phyloP scores from a whole-genome alignment of 92 coral and sea anemone species.

The Phenganax stokvisi region DNA sequence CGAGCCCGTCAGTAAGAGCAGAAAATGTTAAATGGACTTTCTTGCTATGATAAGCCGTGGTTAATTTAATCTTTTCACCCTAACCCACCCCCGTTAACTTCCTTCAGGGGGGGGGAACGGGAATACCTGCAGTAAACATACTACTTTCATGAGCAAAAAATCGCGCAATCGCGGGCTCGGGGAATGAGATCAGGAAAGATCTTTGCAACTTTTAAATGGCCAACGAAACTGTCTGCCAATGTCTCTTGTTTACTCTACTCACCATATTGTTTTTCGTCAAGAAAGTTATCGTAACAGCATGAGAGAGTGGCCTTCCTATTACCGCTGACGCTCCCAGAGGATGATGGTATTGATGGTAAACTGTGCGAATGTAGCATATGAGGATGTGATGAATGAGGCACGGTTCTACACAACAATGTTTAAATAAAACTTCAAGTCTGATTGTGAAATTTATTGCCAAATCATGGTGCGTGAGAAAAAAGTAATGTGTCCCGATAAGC shows the following conservation, averaged over 20 bases:
- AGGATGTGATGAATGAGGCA: conserved; percentile 25
- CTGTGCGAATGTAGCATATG: conserved; percentile 31
- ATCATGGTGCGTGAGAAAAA: too few relatives aligned
- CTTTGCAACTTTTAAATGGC: neutral
- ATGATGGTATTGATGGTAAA: conserved; percentile 6
- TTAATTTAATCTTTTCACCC: too few relatives aligned
- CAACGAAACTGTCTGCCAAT: neutral
- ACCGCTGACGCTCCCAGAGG: conserved; percentile 28
- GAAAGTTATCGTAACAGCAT: conserved; percentile 14
- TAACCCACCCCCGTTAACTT: too few relatives aligned
- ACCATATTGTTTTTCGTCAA: conserved; percentile 11
- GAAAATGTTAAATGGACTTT: too few relatives aligned
- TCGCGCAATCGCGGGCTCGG: neutral
- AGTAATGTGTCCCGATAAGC: too few relatives aligned
- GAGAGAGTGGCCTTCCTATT: conserved; percentile 2
- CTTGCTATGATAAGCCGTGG: too few relatives aligned
- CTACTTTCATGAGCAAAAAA: too few relatives aligned
- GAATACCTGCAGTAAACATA: neutral
- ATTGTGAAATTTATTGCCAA: neutral
- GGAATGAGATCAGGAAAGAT: neutral
- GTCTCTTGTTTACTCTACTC: neutral
- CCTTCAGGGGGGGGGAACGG: too few relatives aligned
- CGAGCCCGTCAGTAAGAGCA: too few relatives aligned
- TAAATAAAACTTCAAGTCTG: neutral
- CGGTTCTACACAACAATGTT: conserved; percentile 1